Conservation (phyloP, 2,113 vertebrate genomes). For the Petrocephalus microphthalmus region DNA sequence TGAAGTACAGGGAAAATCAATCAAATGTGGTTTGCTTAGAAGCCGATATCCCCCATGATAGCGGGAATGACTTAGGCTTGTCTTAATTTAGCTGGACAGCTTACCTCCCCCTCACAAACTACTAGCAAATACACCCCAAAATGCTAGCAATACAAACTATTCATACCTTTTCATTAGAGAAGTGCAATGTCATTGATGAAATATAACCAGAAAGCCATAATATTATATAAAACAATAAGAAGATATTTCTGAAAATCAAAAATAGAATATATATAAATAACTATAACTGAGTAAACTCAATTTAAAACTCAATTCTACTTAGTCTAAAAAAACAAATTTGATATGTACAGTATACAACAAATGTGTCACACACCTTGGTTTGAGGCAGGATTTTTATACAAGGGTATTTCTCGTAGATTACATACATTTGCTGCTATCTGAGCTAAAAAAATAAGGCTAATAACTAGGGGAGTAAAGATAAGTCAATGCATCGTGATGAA, state of each 20-base stretch:
- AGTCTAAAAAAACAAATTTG: neutral
- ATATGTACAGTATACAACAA: neutral
- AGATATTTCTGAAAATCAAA: neutral
- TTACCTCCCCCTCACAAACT: neutral
- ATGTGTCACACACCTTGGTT: neutral
- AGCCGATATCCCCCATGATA: neutral
- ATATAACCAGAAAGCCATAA: neutral
- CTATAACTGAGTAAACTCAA: neutral
- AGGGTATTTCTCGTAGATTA: neutral
- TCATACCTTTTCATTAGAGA: constrained; percentile 14
- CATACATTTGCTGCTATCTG: neutral
- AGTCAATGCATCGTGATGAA: neutral
- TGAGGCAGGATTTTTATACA: neutral
- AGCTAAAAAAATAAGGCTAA: neutral
- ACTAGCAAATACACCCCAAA: neutral
- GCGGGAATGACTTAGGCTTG: constrained; percentile 7
- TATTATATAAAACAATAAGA: neutral
- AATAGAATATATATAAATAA: neutral
- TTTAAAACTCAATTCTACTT: neutral
- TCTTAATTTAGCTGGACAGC: constrained; percentile 21
- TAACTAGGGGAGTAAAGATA: neutral
- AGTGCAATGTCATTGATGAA: neutral
- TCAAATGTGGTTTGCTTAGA: constrained; percentile 21
- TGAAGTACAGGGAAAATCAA: neutral
- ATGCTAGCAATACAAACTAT: neutral